Evolutionary conservation across 2,113 vertebrate species (phyloP), one percentile per base, ranked within the genome.

Genomic region (Rhinichthys klamathensis): DNA sequence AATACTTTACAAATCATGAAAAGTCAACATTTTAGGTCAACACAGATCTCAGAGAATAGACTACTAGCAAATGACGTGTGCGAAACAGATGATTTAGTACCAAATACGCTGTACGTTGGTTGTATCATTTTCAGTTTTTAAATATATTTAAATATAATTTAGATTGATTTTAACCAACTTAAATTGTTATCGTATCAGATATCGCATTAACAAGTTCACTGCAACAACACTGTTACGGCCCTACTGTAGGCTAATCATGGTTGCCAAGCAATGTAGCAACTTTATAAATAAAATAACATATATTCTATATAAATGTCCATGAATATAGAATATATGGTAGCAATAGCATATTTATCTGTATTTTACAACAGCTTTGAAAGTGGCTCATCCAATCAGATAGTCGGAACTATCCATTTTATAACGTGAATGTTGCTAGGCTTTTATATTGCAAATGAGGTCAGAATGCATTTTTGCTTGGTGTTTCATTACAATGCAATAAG

Each of bases 391-490:
- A 72, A 41, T 73, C 38, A n/a, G 38, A 44, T 13, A 25, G 73
- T 70, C n/a, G 1, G 27, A 75, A 18, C 73, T 16, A 30, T 75
- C 15, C 12, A 49, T 75, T 75, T 75, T 51, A 75, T 51, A 75
- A 75, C 15, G 18, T 49, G 13, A 30, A 51, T 51, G 73, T 80
- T 58, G 65, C 70, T 63, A n/a, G 35, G 76, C 69, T 88, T 30
- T 80, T 70, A 84, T 61, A 51, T 18, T 51, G 16, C 15, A 54
- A 78, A 82, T 88, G 87, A 88, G 70, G 41, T 89, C 86, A 85
- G 80, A 46, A 35, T 58, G 54, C 67, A 54, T 82, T 87, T 65
- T 84, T 60, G 63, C 76, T 54, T 44, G 25, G 65, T 51, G 54
- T 30, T 46, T 88, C 84, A 73, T 51, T 41, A 65, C 56, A 72